Evolutionary conservation across 2,113 vertebrate genomes (phyloP), one percentile per base, ranked within the genome.

Genomic region (Epinephelus moara): DNA sequence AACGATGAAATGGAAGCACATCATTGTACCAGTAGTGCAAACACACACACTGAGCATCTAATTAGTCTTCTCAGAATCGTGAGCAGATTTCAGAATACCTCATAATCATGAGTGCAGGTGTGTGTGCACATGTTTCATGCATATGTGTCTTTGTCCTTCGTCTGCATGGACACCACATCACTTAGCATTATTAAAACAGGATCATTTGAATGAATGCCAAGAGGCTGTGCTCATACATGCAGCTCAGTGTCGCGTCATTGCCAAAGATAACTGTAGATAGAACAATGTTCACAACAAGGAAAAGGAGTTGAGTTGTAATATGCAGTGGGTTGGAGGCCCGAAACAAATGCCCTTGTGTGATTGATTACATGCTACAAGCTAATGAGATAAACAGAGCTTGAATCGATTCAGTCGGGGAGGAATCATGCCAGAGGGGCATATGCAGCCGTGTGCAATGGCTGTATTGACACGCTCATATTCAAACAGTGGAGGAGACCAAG

Each of bases 351-450:
- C 91, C 91, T 92, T 91, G 90, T 88, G 86, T 93, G 91, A 95
- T 94, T 94, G 92, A 95, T 94, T 93, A 92, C 84, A 89, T 70
- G 85, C 92, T 94, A 88, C 89, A 90, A 93, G 91, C 89, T 94
- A 95, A 94, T 94, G 94, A 94, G 91, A 95, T 94, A 93, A 95
- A 94, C 93, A 93, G 91, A 94, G 90, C 85, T 79, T 85, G 85
- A 93, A 95, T 94, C 85, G 81, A 95, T 95, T 89, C 62, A 85
- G 88, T 78, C 21, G 47, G 69, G 78, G 84, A 90, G 86, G 85
- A 93, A 92, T 92, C 87, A 81, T 70, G 91, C 94, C 89, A 83
- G 85, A 85, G 88, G 92, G 91, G 85, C 76, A 83, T 67, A 87
- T 69, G 92, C 80, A 88, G 85, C 84, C 84, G 75, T 81, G 84